phyloP scores from a whole-genome alignment of 2,113 vertebrate species.

The Rhabdomys dilectus region DNA sequence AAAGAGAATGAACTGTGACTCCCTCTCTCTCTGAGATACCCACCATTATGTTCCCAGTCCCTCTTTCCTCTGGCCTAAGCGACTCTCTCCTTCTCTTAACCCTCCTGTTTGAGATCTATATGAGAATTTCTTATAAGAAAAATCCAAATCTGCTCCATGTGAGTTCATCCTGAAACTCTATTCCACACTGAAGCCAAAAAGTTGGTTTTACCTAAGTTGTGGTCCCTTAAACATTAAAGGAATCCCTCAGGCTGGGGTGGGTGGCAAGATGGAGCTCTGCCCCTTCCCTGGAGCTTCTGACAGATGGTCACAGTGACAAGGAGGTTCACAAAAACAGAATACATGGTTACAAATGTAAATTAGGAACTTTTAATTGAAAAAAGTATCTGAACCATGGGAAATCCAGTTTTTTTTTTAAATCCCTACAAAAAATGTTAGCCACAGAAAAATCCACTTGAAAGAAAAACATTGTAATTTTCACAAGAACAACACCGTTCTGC shows the following conservation, averaged over 20 bases:
- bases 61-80: background rate
- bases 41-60: too few relatives aligned
- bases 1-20: background rate
- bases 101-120: background rate
- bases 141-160: background rate
- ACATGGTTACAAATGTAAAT: background rate
- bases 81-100: background rate
- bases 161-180: background rate
- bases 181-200: background rate
- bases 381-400: background rate
- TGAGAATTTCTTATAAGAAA: background rate
- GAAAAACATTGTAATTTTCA: slow-evolving; percentile 43
- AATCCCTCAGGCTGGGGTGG: background rate
- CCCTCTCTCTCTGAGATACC: background rate
- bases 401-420: background rate
- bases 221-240: too few relatives aligned
- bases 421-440: background rate
- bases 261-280: background rate
- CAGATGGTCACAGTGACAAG: background rate
- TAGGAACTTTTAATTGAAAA: background rate
- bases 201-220: background rate
- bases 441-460: background rate
- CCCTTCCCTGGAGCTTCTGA: background rate
- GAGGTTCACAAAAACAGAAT: background rate
- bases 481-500: slow-evolving; percentile 12